A percentile compares a stretch with the other conserved stretches of the same genome.
phyloP scores from a whole-genome alignment of 2,888 invertebrate genomes.

The Cosmia trapezina region DNA sequence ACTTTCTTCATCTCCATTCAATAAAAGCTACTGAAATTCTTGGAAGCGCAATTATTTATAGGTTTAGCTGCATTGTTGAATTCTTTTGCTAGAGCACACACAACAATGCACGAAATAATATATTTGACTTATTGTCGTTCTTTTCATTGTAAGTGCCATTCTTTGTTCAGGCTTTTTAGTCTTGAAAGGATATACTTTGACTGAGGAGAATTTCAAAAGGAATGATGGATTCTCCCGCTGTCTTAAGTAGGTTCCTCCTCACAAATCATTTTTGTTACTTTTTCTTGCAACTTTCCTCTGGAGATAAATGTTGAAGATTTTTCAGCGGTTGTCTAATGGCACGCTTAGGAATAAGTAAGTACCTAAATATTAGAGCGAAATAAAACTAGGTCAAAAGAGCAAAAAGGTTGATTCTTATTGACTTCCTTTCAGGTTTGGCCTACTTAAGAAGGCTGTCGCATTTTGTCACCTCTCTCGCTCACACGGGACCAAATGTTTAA shows the following conservation, averaged over 20 bases:
- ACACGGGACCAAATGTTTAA: too few relatives aligned
- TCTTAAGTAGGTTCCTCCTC: slow-evolving; percentile 6
- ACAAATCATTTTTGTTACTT: slow-evolving; percentile 15
- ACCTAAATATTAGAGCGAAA: background rate
- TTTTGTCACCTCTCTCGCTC: too few relatives aligned
- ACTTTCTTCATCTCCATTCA: slow-evolving; percentile 18
- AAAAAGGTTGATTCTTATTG: background rate
- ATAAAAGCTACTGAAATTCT: slow-evolving; percentile 6
- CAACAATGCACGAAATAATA: slow-evolving; percentile 45
- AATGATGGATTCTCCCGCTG: slow-evolving; percentile 36
- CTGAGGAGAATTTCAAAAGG: slow-evolving; percentile 41
- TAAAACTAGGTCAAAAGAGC: background rate
- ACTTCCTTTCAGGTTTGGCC: background rate
- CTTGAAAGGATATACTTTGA: slow-evolving; percentile 25
- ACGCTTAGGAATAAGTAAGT: background rate
- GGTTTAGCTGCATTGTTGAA: slow-evolving; percentile 37
- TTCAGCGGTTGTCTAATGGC: background rate
- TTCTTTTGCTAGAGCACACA: slow-evolving; percentile 18
- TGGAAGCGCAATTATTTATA: slow-evolving; percentile 36
- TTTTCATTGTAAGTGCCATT: slow-evolving; percentile 22
- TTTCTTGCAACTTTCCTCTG: slow-evolving; percentile 10
- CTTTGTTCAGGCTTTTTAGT: slow-evolving; percentile 25
- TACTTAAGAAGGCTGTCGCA: background rate
- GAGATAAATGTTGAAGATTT: slow-evolving; percentile 1
- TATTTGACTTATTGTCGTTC: slow-evolving; percentile 29